Evolutionary conservation across 2,113 vertebrate species (phyloP), one percentile per base, ranked within the genome.

Genomic region (Macquaria australasica): DNA sequence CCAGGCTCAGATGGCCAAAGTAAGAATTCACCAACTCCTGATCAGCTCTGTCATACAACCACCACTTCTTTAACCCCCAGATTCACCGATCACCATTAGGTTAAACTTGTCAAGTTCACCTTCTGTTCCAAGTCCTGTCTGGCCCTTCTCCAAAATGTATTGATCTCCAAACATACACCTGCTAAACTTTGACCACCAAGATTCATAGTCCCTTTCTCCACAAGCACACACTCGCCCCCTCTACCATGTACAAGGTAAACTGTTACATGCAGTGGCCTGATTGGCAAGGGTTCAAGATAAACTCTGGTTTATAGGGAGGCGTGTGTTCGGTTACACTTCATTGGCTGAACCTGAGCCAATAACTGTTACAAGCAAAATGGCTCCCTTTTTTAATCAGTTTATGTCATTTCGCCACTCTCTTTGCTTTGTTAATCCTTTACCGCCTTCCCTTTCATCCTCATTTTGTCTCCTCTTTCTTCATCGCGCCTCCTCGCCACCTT

Each of bases 1-100:
- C 60, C 97, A 98, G 93, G 97, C 97, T 34, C 97, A 98, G 90
- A 98, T 98, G 97, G 97, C 97, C 84, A 98, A 98, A 96, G 97
- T 98, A 96, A 93, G 95, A 83, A 55, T n/a, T 18, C n/a, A 8
- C 60, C 21, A 12, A 10, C 23, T 39, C 18, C 45, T 66, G 4
- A 16, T 55, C 25, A 28, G 1, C 55, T 64, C 25, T 53, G 9
- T 68, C 31, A 23, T 11, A 14, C 11, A n/a, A 41, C 12, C 56
- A 23, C 15, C 5, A 6, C 10, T 21, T 37, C 21, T 48, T 37
- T 64, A 50, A 50, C 18, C 20, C 31, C 8, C n/a, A 79, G 28
- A 67, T 62, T 56, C 48, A 45, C 23, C 10, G 51, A 20, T 37
- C 34, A 66, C 34, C 10, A 2, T 53, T 6, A 1, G 11, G 16